These are phyloP conservation scores for Carollia perspicillata DNA, from an alignment of 2,113 vertebrate genomes.

Conservation along the genomic window DNA sequence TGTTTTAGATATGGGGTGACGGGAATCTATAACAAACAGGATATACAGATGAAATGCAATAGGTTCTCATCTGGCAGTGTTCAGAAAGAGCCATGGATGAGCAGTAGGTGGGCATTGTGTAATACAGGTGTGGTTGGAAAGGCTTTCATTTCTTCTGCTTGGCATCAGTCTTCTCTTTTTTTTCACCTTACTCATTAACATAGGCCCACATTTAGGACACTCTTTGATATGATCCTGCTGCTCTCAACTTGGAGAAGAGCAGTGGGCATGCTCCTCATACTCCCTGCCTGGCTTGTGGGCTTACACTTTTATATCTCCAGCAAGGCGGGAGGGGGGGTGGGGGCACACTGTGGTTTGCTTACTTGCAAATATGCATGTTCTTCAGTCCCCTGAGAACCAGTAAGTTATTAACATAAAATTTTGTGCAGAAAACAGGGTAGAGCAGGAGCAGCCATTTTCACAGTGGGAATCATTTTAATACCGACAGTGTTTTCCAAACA, in stretches of 20 bases:
- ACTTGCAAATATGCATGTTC: conserved; percentile 44
- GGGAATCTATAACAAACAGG: not conserved
- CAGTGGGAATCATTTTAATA: conserved; percentile 73
- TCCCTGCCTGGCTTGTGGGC: not conserved
- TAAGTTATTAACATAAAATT: conserved; percentile 67
- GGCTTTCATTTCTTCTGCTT: not conserved
- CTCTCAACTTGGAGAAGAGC: not conserved
- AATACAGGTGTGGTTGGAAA: not conserved
- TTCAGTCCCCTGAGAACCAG: conserved; percentile 19
- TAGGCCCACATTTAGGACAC: not conserved
- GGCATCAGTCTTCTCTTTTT: not conserved
- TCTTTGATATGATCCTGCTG: not conserved
- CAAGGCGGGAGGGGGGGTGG: no score
- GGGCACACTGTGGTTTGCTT: not conserved
- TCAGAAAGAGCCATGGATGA: not conserved
- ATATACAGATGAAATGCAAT: accelerated
- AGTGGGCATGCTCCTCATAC: not conserved
- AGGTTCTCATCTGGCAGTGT: not conserved
- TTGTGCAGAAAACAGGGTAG: conserved; percentile 46
- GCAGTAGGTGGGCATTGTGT: not conserved
- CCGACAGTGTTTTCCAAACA: conserved; percentile 70
- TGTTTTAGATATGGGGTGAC: not conserved
- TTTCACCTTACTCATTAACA: not conserved
- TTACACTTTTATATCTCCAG: not conserved
- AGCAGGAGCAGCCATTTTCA: conserved; percentile 69